Conservation (phyloP, 2,113 vertebrate species). For the Dolichallabes microphthalmus region DNA sequence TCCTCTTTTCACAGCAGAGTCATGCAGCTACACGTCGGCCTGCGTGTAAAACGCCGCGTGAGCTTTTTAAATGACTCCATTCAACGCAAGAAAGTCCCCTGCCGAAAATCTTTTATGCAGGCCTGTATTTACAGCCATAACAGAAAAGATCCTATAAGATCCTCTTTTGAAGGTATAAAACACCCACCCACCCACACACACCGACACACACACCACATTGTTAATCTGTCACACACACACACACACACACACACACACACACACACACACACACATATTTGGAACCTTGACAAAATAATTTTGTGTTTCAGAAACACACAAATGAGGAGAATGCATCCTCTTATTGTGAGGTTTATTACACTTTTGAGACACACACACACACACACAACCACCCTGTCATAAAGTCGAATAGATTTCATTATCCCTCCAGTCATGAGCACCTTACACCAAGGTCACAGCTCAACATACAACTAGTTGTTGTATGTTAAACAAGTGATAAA, state of each 20-base stretch:
- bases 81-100: slow-evolving; percentile 13
- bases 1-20: slow-evolving; percentile 17
- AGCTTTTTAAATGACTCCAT: slow-evolving; percentile 25
- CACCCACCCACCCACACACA: not conserved
- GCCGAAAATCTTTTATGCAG: slow-evolving; percentile 9
- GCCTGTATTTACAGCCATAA: slow-evolving; percentile 26
- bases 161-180: slow-evolving; percentile 22
- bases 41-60: not conserved
- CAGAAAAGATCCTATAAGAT: slow-evolving; percentile 17
- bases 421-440: not conserved
- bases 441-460: not conserved
- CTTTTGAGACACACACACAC: not conserved
- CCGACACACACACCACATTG: not conserved
- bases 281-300: slow-evolving; percentile 7
- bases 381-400: not conserved
- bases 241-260: too few relatives aligned
- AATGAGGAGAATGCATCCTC: slow-evolving; percentile 4
- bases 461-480: too few relatives aligned
- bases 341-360: not conserved
- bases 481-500: too few relatives aligned
- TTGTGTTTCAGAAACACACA: slow-evolving; percentile 18
- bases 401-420: not conserved
- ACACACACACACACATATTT: not conserved
- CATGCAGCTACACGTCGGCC: slow-evolving; percentile 32
- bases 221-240: slow-evolving; percentile 9